A percentile compares a stretch with the other conserved stretches of the same genome.
Conservation (phyloP, 2,797 vertebrate species). For the Phalanger gymnotis region DNA sequence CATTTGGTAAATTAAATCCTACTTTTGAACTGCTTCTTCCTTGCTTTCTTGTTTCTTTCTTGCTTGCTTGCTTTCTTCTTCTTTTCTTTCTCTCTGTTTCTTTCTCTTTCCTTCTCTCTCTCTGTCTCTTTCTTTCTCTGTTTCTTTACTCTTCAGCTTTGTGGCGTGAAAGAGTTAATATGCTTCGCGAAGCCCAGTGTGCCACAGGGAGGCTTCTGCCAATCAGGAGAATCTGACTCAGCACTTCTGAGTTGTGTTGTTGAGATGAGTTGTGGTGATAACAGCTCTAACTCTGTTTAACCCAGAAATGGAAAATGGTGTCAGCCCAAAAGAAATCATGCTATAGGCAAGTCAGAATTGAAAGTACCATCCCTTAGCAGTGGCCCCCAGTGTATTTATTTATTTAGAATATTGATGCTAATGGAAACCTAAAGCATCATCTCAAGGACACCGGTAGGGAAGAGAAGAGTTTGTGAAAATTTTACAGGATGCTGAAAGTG, state of each 20-base stretch:
- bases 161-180: neutral
- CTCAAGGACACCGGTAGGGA: neutral
- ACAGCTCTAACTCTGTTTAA: neutral
- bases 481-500: neutral
- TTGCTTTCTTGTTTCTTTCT: neutral
- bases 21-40: neutral
- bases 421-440: neutral
- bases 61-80: neutral
- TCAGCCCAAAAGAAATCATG: neutral
- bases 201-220: neutral
- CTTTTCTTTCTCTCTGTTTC: neutral
- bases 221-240: neutral
- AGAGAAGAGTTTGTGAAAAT: slow-evolving; percentile 3
- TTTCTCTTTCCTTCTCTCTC: neutral
- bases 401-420: neutral
- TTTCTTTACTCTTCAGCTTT: neutral
- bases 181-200: neutral
- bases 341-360: neutral
- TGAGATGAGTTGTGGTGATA: slow-evolving; percentile 5
- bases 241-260: neutral
- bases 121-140: neutral
- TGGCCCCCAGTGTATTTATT: neutral
- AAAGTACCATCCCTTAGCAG: neutral
- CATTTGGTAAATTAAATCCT: neutral
- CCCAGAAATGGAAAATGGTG: neutral